phyloP scores from a whole-genome alignment of 1,140 invertebrate genomes.

The Calosoma granatense region DNA sequence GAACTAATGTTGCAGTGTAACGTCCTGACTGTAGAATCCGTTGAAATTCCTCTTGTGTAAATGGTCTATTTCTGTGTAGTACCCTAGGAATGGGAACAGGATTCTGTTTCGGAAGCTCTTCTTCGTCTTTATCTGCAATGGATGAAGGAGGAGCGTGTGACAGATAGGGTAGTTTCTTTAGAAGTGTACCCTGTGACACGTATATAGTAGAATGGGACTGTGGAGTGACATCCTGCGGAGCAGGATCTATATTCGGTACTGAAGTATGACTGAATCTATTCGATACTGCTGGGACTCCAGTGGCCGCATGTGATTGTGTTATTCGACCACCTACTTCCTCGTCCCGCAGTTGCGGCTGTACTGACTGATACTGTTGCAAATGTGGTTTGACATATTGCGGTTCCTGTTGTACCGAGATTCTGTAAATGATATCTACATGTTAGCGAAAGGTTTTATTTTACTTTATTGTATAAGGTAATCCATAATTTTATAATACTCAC shows the following conservation, averaged over 20 bases:
- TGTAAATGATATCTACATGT: not conserved
- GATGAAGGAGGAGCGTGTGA: not conserved
- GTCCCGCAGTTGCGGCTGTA: not conserved
- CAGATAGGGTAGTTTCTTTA: not conserved
- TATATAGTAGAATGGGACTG: not conserved
- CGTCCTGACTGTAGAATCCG: not conserved
- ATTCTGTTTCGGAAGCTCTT: not conserved
- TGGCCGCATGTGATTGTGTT: not conserved
- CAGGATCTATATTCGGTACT: not conserved
- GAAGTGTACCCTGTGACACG: not conserved
- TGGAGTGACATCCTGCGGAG: not conserved
- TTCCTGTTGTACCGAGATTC: not conserved
- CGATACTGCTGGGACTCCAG: not conserved
- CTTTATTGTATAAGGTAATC: not conserved
- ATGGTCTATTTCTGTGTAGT: constrained; percentile 1
- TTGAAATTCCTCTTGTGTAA: not conserved
- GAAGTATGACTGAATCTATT: not conserved
- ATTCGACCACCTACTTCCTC: not conserved
- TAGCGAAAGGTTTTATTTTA: too few species aligned
- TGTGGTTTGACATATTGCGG: not conserved
- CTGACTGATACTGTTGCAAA: not conserved
- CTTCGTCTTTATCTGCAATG: not conserved
- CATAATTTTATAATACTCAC: not conserved
- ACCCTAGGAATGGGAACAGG: not conserved
- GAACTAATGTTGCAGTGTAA: not conserved